Evolutionary conservation across 92 coral and sea anemone genomes (phyloP), one percentile per base, ranked within the genome.

Genomic region (Parazoanthus darwini): DNA sequence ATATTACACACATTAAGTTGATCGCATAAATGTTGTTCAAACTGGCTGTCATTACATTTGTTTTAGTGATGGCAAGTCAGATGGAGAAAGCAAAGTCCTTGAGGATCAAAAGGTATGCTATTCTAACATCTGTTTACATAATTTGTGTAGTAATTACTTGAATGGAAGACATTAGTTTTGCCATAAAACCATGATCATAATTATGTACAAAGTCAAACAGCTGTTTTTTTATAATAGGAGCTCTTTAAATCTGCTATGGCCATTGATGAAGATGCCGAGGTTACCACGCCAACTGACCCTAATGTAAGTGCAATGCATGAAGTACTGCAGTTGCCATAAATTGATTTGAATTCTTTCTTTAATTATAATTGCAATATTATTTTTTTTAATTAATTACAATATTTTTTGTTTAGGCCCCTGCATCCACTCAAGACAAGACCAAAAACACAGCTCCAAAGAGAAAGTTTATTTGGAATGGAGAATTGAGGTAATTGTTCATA

Each of bases 401-500:
- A 29, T 29, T 29, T 29, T n/a, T 38, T 48, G 11, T 65, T 35
- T 33, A 92, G 92, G 94, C 91, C 63, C 90, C 93, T 22, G 63
- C 93, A 58, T 90, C 91, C 80, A 90, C 87, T 80, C 98, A 95
- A 75, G 99, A 96, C 23, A 96, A 96, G 80, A 87, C 94, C 37
- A 96, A 95, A 89, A 96, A 90, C 79, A 82, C 92, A 66, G 79
- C 91, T 73, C 96, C 98, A 20, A 94, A 92, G 68, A 90, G 98
- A 88, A 93, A 96, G 38, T 96, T 96, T 90, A 86, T 93, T 78
- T 96, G 99, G 99, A 93, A 95, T 74, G 98, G 94, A 70, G 98
- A 95, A 76, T 80, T 96, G 36, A 96, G 99, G 99, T 96, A 43
- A 54, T 14, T 11, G 50, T 23, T 59, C 13, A 29, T 29, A 18